Evolutionary conservation across 2,113 vertebrate species (phyloP), one percentile per base, ranked within the genome.

Genomic region (Dendropsophus ebraccatus): DNA sequence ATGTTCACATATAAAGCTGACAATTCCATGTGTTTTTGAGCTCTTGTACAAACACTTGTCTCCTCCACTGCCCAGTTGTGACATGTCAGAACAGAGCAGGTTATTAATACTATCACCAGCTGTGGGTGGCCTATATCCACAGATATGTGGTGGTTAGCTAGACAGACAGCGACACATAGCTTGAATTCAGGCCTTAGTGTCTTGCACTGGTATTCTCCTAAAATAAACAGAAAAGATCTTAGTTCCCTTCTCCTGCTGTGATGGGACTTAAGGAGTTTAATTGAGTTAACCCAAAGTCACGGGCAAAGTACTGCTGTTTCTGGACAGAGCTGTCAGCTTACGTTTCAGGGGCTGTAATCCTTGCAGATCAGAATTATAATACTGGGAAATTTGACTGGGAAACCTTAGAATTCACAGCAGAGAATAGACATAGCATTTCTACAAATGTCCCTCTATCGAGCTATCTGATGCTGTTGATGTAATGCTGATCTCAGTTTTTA

Each of bases 401-500:
- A 32, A 52, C 21, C 21, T 25, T 74, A 74, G 72, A 47, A 6
- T 8, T 49, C 72, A 25, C 14, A 32, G 50, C 4, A 21, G 25
- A 30, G 47, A 54, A 54, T 50, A 77, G 47, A 52, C 13, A 50
- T 74, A 30, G 23, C 52, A 47, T 52, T 50, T 50, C 77, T 45
- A 62, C 62, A 80, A 62, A 37, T 62, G 21, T 11, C 76, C 50
- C 19, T 45, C 8, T 45, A n/a, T 49, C 28, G 23, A 17, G 23
- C 11, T 75, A 75, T 76, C 73, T 60, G 76, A 58, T 79, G 52
- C 52, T 8, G 12, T 28, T 80, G 77, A 80, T 80, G 76, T 32
- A 50, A 86, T 67, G 41, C 45, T 70, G 74, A 67, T 79, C 83
- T 85, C 73, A 75, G 56, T 80, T 79, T 65, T 74, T 25, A 30